Evolutionary conservation across 1,140 invertebrate genomes (phyloP), one percentile per base, ranked within the genome.

Genomic region (Panagrolaimus sp.): DNA sequence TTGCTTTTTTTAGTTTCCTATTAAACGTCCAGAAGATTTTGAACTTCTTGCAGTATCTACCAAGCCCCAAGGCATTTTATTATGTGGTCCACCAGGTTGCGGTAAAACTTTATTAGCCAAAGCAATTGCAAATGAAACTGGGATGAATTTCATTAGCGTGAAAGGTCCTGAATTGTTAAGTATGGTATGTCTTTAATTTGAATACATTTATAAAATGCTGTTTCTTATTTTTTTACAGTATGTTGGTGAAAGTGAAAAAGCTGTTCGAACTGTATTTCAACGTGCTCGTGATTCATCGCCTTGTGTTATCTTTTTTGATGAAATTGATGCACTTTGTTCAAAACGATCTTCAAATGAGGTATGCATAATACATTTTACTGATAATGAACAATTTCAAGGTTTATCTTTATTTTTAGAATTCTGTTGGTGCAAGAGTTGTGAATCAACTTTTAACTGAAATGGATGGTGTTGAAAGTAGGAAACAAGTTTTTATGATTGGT

Each of bases 281-380:
- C 87, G 94, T 72, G 96, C 95, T 0, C 85, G 90, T 51, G 95
- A 96, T 84, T 96, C 93, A 0, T 88, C 92, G 0, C 96, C 96
- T 0, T 99, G 96, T 85, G 92, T 99, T 13, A 97, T 99, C 82
- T 99, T 99, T 85, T 99, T 99, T 84, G 96, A 99, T 84, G 96
- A 99, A 85, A 88, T 99, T 71, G 96, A 99, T 85, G 91, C 96
- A 0, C 83, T 99, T 23, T 98, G 94, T 84, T 93, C 94, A 0
- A 90, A 90, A 78, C 86, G 95, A 81, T 90, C 89, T 7, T 89
- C 90, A 62, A 87, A 87, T 62, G 88, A 87, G 63, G 90, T 90
- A 62, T 20, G 44, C 44, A n/a, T n/a, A n/a, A n/a, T n/a, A n/a
- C n/a, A n/a, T 42, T 69, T 51, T 31, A 53, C 43, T n/a, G 23